Base-by-base conservation (phyloP, 1,140 invertebrate species). In the Melitaea cinxia region DNA sequence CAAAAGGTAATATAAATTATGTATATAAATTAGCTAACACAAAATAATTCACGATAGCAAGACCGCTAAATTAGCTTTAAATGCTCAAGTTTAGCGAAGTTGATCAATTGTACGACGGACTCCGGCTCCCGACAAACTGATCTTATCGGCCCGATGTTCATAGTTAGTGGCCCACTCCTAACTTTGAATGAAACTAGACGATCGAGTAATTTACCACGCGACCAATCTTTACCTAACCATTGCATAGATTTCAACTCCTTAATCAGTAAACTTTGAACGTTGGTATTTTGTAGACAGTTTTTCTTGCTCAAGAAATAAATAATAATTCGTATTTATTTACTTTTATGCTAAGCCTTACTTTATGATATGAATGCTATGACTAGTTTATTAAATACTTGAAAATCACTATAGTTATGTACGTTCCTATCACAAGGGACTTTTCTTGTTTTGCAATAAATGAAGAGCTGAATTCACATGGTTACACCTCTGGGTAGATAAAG, bases 131-230 rank as follows among this genome's bases (percentile, higher is more conserved):
- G 59, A 61, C 59, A 52, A 61, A 42, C 59, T 42, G 59, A 61
- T 61, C 49, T 53, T 61, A 61, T 61, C 59, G 59, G 33, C 21
- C 37, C 49, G 35, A 53, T 52, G 59, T 61, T 61, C 23, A 39
- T 52, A 61, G 58, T 52, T 61, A 61, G 58, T 39, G 59, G 49
- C 30, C 49, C 14, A 23, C 28, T 37, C 49, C 49, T 56, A 42
- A 42, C 54, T 56, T 56, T 42, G 33, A 49, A 58, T 47, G 56
- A 33, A 19, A 52, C 33, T 42, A 61, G 49, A 61, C 50, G 47
- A 53, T 61, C 47, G 30, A 61, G 59, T 61, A 47, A 58, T 61
- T 61, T 52, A 53, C 49, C 59, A 53, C 49, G 59, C 56, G 56
- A 58, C 56, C 56, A 58, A 58, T 58, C 56, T 58, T 58, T 58